Base-by-base conservation (phyloP, 2,113 vertebrate species). In the Seriola aureovittata region DNA sequence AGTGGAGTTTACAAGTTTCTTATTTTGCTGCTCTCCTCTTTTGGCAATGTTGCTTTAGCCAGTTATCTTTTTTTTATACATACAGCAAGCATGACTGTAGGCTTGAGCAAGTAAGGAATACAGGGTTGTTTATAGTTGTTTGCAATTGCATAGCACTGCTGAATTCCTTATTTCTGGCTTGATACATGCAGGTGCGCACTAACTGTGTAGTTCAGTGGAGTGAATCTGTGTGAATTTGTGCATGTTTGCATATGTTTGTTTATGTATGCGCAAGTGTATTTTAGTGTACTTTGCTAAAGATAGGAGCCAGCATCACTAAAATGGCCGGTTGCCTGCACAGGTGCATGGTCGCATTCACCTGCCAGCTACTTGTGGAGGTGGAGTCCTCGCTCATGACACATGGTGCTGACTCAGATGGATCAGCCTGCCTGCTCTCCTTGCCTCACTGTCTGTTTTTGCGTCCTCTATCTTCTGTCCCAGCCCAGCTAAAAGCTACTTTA, bases 361-460 rank as follows among this genome's bases (percentile, higher is more conserved):
- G 81, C 89, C 87, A 88, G 85, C 80, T 82, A 71, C 75, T 84
- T 84, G 84, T 82, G 87, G 88, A 90, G 80, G 91, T 69, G 75
- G 80, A 62, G 88, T 90, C 87, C 81, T 89, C 72, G 62, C 81
- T 88, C 78, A 60, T 77, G 86, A 84, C 89, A 89, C 88, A 52
- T 68, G 67, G 75, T 85, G 91, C 86, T 94, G 92, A 93, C 73
- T 92, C 89, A 81, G 89, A 79, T 66, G 70, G 82, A 88, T 78
- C 74, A 42, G 73, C 75, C 40, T 67, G 62, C 83, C 59, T 72
- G 69, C 76, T 78, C 59, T 75, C 40, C 16, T 19, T 66, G 50
- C 80, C 58, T 82, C 34, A 4, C 72, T 71, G 68, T 87, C 60
- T 83, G 42, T 77, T 68, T 63, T 40, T 75, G 57, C 42, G 50